Base-by-base conservation (phyloP, 1,140 invertebrate genomes). In the Aphaenogaster floridana region DNA sequence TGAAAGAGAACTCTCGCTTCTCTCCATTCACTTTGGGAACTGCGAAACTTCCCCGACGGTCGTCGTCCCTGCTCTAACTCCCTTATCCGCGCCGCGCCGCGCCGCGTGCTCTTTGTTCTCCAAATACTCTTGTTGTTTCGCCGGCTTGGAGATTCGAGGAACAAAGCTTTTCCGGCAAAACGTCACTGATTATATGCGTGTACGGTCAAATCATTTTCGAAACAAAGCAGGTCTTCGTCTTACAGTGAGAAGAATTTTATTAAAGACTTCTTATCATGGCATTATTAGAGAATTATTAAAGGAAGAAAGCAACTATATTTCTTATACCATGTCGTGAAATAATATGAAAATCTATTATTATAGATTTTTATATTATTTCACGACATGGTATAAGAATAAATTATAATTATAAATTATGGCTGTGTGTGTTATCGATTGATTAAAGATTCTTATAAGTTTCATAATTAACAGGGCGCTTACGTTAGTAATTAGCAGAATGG, bases 151-250 rank as follows among this genome's bases (percentile, higher is more conserved):
- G 34, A 68, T 66, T 36, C 42, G 34, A 15, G 64, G 63, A 61
- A 89, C 84, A 72, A 69, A 80, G 85, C 52, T 78, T 76, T 90
- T 87, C 68, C 64, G 59, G 28, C 42, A 77, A 90, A 89, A 90
- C 21, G 42, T 21, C 50, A 63, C 85, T 81, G 88, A 86, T 90
- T 90, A 87, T 83, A 71, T 57, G 61, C 59, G 42, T 50, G 42
- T 34, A 68, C 48, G 57, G 11, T 42, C 34, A 63, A 78, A 61
- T 89, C 48, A 42, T 57, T 57, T 36, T 13, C 39, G 34, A 39
- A 45, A 89, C 69, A 64, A 64, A 69, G 45, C 57, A 28, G 9
- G 48, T 69, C 48, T 28, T 28, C 28, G 48, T n/a, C 21, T 64
- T 59, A 45, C 50, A 61, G 76, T 39, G 54, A 79, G 36, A 13